Evolutionary conservation across 2,888 invertebrate species (phyloP), one percentile per base, ranked within the genome.

Genomic region (Lasioglossum leucozonium): DNA sequence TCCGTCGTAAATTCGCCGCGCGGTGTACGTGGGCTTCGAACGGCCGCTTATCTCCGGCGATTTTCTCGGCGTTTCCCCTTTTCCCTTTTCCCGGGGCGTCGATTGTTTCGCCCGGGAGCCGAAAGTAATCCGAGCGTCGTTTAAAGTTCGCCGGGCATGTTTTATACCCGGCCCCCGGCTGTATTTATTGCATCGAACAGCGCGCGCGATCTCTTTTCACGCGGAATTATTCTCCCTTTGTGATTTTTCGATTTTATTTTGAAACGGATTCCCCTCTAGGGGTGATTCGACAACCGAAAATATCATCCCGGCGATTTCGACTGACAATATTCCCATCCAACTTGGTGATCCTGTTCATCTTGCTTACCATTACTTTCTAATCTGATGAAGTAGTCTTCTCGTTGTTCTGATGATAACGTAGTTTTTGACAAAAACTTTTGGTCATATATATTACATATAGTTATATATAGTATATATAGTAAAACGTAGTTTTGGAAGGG

Each of bases 11-110:
- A 81, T 81, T 65, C 80, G 42, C 26, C 65, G 51, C 22, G 40
- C n/a, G 30, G 47, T 42, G 75, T 73, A 34, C 81, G 22, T n/a
- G 34, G 47, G 62, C 30, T 72, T 65, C 51, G 42, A 79, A 81
- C 81, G 44, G 40, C 26, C 79, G 81, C 67, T 81, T 81, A 81
- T 79, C 80, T 81, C 42, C 51, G n/a, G 1, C 72, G 72, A 40
- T 72, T 72, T 78, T 77, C 30, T 62, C 47, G 30, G 10, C 62
- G 18, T 58, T 51, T 26, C n/a, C 47, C 22, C 44, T 47, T 51
- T 22, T 30, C 47, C 22, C 44, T 47, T 13, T 73, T 30, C 34
- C 16, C 42, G 26, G 65, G 34, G 13, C 51, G 47, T 26, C 71
- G 74, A 84, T 82, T 82, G 77, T 82, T 78, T 82, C 73, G 30